phyloP scores from a whole-genome alignment of 2,888 invertebrate genomes.

The Archips crataeganus region DNA sequence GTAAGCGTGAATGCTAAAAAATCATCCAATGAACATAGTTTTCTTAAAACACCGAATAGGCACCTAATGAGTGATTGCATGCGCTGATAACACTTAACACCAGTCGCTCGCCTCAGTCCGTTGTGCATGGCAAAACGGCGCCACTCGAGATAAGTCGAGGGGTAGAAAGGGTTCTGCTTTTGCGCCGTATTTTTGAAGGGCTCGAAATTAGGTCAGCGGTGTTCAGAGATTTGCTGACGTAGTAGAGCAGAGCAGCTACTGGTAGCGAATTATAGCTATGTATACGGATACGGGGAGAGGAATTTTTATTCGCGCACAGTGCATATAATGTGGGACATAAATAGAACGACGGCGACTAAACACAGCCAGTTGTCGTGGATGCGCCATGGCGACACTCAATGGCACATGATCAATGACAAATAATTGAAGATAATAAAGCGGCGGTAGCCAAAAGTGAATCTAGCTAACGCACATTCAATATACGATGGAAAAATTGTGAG shows the following conservation, averaged over 20 bases:
- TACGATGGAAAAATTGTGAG: not conserved
- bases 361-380: conserved; percentile 39
- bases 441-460: conserved; percentile 26
- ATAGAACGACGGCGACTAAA: conserved; percentile 46
- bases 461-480: not conserved
- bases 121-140: conserved; percentile 21
- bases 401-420: conserved; percentile 43
- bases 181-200: conserved; percentile 40
- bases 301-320: conserved; percentile 40
- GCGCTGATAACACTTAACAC: conserved; percentile 6
- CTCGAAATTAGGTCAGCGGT: conserved; percentile 43
- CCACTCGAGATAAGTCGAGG: conserved; percentile 16
- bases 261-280: not conserved
- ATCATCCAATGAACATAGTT: not conserved
- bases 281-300: conserved; percentile 17
- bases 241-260: conserved; percentile 21
- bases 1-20: not conserved
- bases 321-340: conserved; percentile 40
- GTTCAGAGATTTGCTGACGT: conserved; percentile 35
- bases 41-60: not conserved
- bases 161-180: conserved; percentile 29
- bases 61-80: not conserved
- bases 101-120: not conserved
- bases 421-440: conserved; percentile 29
- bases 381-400: conserved; percentile 35